Base-by-base conservation (phyloP, 2,888 invertebrate genomes). In the Hesperia comma region DNA sequence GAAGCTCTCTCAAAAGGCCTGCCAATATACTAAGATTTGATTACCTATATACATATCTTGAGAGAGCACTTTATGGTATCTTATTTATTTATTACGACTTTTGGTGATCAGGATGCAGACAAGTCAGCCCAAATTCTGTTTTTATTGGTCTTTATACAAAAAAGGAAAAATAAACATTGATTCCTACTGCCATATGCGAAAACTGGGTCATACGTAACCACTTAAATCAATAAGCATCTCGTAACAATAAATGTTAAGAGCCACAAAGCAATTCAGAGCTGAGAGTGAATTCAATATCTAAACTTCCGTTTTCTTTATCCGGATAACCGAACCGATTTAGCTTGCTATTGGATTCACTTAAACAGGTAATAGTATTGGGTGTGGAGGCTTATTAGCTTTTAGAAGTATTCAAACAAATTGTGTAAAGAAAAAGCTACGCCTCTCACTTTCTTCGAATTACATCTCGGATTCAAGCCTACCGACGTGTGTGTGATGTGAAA, bases 361-460 rank as follows among this genome's bases (percentile, higher is more conserved):
- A 54, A 66, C 68, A 71, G 71, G 71, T 72, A 71, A 63, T 67
- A 41, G 51, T 33, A 19, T 49, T 40, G 63, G 37, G 41, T 53
- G 37, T 54, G 37, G 21, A 60, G 60, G 53, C 57, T 60, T 60
- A 60, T 66, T 60, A 66, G 66, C 66, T 66, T 60, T 54, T 70
- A 68, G 53, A 64, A 58, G 58, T 78, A 79, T 75, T 75, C 82
- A 86, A 88, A 90, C 76, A 83, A 68, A 77, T 80, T 85, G 81
- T 72, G 83, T 77, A 90, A 90, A 90, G 88, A 89, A 91, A 90
- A 86, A 89, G 87, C 71, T 74, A 71, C 67, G 76, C 85, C 87
- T 86, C 89, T 91, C 87, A 90, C 92, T 92, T 92, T 92, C 90
- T 82, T 86, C 77, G 76, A 77, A 81, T 82, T 77, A 79, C 81